Evolutionary conservation across 2,888 invertebrate species (phyloP).

Genomic region (Penaeus monodon): DNA sequence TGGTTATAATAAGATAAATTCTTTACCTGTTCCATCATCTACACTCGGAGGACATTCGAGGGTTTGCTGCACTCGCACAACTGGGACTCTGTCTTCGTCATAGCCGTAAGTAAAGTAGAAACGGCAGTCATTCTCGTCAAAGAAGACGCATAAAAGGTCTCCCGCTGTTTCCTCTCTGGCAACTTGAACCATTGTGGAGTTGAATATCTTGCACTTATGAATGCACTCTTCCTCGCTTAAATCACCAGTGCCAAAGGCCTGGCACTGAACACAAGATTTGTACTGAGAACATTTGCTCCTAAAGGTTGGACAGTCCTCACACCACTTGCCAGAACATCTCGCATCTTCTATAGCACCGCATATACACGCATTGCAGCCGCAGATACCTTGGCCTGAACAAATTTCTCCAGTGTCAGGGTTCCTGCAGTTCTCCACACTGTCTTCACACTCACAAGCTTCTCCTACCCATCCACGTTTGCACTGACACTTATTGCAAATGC

Average conservation of each 20-base stretch:
- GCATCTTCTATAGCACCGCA: constrained; percentile 80
- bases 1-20: too few relatives aligned
- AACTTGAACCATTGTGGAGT: constrained; percentile 75
- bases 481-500: constrained; percentile 77
- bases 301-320: constrained; percentile 95
- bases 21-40: constrained; percentile 65
- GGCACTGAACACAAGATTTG: constrained; percentile 93
- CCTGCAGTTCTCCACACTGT: constrained; percentile 72
- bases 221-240: constrained; percentile 75
- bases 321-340: constrained; percentile 86
- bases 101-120: constrained; percentile 90
- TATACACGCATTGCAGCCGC: constrained; percentile 90
- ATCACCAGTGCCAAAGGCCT: constrained; percentile 85
- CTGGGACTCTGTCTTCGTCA: constrained; percentile 75
- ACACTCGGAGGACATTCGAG: constrained; percentile 83
- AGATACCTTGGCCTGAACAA: constrained; percentile 88
- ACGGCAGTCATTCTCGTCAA: constrained; percentile 90
- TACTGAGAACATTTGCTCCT: constrained; percentile 90
- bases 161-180: constrained; percentile 76
- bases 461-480: constrained; percentile 76
- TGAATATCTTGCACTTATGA: constrained; percentile 77
- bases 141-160: constrained; percentile 84
- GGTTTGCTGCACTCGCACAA: constrained; percentile 84
- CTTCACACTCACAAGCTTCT: constrained; percentile 76
- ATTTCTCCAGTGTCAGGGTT: constrained; percentile 66